phyloP scores from a whole-genome alignment of 2,797 vertebrate genomes.

The Sebastes taczanowskii region DNA sequence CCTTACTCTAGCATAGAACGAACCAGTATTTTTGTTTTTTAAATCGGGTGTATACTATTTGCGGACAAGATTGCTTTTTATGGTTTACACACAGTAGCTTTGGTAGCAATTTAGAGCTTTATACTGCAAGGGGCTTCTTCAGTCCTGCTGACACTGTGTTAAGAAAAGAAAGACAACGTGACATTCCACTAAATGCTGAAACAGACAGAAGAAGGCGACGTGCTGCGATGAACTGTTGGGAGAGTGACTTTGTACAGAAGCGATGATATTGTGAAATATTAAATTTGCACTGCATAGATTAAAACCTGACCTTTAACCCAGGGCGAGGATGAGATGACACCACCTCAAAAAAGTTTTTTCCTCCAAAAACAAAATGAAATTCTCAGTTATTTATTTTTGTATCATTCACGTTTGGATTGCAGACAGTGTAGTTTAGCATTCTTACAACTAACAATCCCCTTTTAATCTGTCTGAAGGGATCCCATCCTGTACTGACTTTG shows the following conservation, averaged over 20 bases:
- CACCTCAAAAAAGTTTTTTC: constrained; percentile 22
- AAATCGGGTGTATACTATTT: constrained; percentile 33
- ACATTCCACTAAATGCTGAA: constrained; percentile 69
- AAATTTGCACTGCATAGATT: constrained; percentile 71
- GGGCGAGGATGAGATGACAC: constrained; percentile 13
- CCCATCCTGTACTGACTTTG: constrained; percentile 60
- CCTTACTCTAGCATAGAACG: constrained; percentile 22
- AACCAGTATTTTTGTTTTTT: constrained; percentile 35
- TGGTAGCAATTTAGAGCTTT: constrained; percentile 27
- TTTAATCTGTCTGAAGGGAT: constrained; percentile 45
- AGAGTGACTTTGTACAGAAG: constrained; percentile 63
- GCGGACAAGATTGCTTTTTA: constrained; percentile 51
- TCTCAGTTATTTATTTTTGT: constrained; percentile 77
- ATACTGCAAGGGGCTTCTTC: constrained; percentile 38
- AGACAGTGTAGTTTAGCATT: constrained; percentile 40
- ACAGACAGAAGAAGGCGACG: not conserved
- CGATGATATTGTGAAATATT: constrained; percentile 56
- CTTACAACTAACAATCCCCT: constrained; percentile 54
- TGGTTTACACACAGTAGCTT: constrained; percentile 61
- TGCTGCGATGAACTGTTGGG: constrained; percentile 27
- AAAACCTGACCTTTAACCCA: constrained; percentile 27
- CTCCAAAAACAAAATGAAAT: constrained; percentile 39
- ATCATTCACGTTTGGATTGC: constrained; percentile 60
- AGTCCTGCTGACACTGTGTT: constrained; percentile 22
- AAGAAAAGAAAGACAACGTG: not conserved